Percentiles rank a stretch among this genome's conserved stretches.
Evolutionary conservation across 2,797 vertebrate genomes (phyloP).

Genomic region (Danio choprae): DNA sequence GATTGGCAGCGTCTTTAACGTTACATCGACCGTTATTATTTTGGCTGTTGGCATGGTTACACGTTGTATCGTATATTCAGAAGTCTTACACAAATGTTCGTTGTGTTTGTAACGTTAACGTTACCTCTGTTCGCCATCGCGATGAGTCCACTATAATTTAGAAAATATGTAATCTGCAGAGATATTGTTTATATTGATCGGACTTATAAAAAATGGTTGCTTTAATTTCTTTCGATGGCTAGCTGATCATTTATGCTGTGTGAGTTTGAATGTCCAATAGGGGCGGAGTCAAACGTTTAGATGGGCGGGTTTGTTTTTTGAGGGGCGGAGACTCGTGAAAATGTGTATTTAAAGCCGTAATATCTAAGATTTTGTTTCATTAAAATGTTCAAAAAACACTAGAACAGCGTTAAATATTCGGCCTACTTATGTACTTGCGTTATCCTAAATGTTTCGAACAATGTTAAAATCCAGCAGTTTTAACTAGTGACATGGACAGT

Average conservation of each 20-base stretch:
- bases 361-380: no score
- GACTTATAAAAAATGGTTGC: no score
- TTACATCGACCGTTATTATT: not conserved
- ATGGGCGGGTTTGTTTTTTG: not conserved
- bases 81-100: no score
- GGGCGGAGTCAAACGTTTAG: not conserved
- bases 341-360: no score
- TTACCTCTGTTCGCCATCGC: slow-evolving; percentile 12
- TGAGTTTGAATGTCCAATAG: not conserved
- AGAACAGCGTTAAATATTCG: no score
- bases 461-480: no score
- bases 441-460: no score
- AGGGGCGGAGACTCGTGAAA: not conserved
- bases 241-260: not conserved
- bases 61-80: not conserved
- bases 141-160: slow-evolving; percentile 12
- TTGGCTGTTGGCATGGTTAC: not conserved
- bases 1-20: not conserved
- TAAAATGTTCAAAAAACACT: no score
- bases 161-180: not conserved
- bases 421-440: no score
- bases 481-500: no score
- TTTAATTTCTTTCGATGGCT: not conserved
- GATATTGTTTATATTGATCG: not conserved
- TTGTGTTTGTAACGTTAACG: not conserved